Base-by-base conservation (phyloP, 2,888 invertebrate species). In the Mythimna albipuncta region DNA sequence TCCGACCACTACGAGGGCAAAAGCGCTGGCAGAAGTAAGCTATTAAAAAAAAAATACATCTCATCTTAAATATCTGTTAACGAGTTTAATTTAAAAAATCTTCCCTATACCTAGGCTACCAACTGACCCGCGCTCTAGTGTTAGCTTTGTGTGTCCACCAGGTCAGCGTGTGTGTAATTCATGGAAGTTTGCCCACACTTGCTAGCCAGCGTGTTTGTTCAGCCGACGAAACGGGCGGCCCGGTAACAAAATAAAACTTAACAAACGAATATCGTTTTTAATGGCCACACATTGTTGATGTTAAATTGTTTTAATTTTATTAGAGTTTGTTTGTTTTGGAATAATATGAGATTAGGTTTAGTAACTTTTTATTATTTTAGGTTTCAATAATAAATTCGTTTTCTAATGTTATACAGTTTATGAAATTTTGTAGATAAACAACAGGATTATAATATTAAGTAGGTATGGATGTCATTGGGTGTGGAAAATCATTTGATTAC, bases 71-170 rank as follows among this genome's bases (percentile, higher is more conserved):
- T 41, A 55, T 26, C 10, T 21, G 5, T 54, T 6, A 32, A 59
- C 1, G 26, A 26, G 26, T 41, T 35, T 19, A 16, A 44, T 32
- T 63, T 50, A 7, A 52, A 50, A 59, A 66, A 69, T 54, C 32
- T 61, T 58, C 13, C n/a, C 19, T n/a, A 32, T 44, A 57, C 62
- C 59, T 69, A 57, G 55, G 61, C 52, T 58, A 69, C 62, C 6
- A 77, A 77, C 73, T 72, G 79, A 83, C 79, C 75, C 71, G 67
- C 65, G 65, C 59, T 35, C 38, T 21, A 62, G 55, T 81, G 84
- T 79, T 85, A 79, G 69, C 63, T 75, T 80, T 78, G 74, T 85
- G 66, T 77, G 75, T 55, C 64, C 76, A 75, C 69, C 52, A 76
- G 32, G 54, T 62, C 66, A 69, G 77, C 68, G 72, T 70, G 62